A percentile compares a stretch with the other conserved stretches of the same genome.
Conservation (phyloP, 2,888 invertebrate genomes). For the Opisthograptis luteolata region DNA sequence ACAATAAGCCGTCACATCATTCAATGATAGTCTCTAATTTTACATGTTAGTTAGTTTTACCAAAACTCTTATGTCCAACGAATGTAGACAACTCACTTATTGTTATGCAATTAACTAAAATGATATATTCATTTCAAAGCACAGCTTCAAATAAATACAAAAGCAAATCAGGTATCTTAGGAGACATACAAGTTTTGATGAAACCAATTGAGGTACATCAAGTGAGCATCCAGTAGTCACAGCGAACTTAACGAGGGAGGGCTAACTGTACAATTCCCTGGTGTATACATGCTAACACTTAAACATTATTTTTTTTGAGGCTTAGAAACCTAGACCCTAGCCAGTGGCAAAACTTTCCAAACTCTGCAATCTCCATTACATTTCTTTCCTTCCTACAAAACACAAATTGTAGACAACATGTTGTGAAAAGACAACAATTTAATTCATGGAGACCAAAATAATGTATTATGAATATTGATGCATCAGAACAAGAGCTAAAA, state of each 20-base stretch:
- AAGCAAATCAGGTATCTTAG: conserved; percentile 54
- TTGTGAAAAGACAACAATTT: conserved; percentile 66
- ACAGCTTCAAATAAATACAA: conserved; percentile 64
- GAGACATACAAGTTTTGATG: conserved; percentile 75
- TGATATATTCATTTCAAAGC: conserved; percentile 69
- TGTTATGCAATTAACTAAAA: conserved; percentile 56
- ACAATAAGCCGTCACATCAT: conserved; percentile 70
- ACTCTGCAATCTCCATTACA: conserved; percentile 68
- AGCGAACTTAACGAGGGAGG: conserved; percentile 84
- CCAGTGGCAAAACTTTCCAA: conserved; percentile 81
- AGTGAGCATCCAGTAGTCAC: conserved; percentile 80
- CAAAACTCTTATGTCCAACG: conserved; percentile 73
- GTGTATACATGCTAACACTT: conserved; percentile 84
- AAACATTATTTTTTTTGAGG: conserved; percentile 80
- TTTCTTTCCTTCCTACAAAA: conserved; percentile 59
- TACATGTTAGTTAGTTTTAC: conserved; percentile 73
- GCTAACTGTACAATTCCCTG: conserved; percentile 84
- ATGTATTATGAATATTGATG: no score
- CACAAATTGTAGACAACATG: conserved; percentile 60
- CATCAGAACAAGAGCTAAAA: conserved; percentile 46
- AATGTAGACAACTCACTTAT: conserved; percentile 55
- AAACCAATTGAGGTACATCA: conserved; percentile 73
- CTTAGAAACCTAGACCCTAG: conserved; percentile 79
- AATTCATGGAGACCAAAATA: conserved; percentile 58
- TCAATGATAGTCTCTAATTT: conserved; percentile 79